Conservation (phyloP, 2,797 vertebrate genomes). For the Propithecus deckenii region DNA sequence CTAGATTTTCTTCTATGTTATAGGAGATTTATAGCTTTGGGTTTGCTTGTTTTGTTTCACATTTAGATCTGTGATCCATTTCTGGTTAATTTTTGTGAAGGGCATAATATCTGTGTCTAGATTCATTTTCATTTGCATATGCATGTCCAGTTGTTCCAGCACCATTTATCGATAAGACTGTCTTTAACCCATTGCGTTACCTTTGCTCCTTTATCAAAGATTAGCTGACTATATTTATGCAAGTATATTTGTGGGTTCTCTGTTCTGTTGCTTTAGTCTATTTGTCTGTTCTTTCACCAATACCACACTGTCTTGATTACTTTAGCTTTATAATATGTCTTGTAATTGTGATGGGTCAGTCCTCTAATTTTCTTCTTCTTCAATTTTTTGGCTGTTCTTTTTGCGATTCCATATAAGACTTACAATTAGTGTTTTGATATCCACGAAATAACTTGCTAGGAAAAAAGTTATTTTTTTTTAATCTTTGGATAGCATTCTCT, state of each 20-base stretch:
- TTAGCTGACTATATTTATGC: no score
- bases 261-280: neutral
- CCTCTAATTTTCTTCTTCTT: neutral
- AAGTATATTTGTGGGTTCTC: neutral
- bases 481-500: neutral
- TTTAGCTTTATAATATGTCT: neutral
- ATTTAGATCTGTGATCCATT: neutral
- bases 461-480: neutral
- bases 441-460: neutral
- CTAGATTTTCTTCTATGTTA: neutral
- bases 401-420: neutral
- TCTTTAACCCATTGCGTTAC: neutral
- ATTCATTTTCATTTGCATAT: neutral
- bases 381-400: neutral
- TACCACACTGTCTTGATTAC: neutral
- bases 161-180: neutral
- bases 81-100: neutral
- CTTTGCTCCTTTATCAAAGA: neutral
- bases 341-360: neutral
- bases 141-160: neutral
- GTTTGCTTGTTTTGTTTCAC: neutral
- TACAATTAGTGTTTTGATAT: neutral
- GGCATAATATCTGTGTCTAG: no score
- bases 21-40: neutral
- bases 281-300: neutral